Evolutionary conservation across 2,888 invertebrate genomes (phyloP).

Genomic region (Meta bourneti): DNA sequence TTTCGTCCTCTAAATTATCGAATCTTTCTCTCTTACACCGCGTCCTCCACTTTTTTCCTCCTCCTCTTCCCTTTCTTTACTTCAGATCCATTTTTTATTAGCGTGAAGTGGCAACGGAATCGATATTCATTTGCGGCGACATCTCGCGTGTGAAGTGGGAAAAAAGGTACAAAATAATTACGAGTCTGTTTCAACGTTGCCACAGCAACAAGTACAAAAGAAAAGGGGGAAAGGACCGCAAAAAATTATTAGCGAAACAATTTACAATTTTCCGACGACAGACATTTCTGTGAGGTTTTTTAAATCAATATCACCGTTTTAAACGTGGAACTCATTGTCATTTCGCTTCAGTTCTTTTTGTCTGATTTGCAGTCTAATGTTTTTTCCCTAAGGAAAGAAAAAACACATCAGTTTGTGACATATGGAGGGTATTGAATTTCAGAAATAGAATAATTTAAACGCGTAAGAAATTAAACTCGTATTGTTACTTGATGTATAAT

Average conservation of each 20-base stretch:
- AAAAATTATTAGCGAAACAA: conserved; percentile 53
- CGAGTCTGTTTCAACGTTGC: conserved; percentile 50
- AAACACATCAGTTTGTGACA: not conserved
- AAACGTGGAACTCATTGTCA: not conserved
- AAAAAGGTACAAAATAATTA: conserved; percentile 58
- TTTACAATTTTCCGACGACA: not conserved
- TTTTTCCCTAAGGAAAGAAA: not conserved
- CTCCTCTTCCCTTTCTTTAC: not conserved
- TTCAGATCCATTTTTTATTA: conserved; percentile 66
- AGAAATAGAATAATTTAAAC: not conserved
- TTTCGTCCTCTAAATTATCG: conserved; percentile 44
- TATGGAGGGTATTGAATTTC: not conserved
- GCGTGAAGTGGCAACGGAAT: conserved; percentile 58
- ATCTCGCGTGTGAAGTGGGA: conserved; percentile 48
- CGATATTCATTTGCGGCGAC: conserved; percentile 66
- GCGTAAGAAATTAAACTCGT: not conserved
- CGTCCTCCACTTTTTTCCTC: not conserved
- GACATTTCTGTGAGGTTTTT: not conserved
- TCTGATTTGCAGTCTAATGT: not conserved
- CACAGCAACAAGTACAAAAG: conserved; percentile 65
- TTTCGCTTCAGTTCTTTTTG: not conserved
- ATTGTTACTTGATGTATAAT: not conserved
- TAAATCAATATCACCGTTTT: not conserved
- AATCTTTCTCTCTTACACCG: conserved; percentile 9
- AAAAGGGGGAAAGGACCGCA: conserved; percentile 5